Percentiles rank a stretch among this genome's conserved stretches.
phyloP scores from a whole-genome alignment of 2,888 invertebrate genomes.

The Meteorus colon region DNA sequence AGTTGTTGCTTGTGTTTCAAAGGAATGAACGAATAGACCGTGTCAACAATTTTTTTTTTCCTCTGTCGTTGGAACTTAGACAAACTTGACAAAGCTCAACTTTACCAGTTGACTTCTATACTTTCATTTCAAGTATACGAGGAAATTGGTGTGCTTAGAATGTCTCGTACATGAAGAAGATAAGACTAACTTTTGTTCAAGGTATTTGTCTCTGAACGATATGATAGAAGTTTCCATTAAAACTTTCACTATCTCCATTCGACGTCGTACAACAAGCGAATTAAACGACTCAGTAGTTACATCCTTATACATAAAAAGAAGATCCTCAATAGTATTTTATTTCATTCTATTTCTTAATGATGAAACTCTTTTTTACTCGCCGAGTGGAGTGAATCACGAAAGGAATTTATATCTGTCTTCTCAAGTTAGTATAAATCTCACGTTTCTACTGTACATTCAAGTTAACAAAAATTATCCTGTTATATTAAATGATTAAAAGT shows the following conservation, averaged over 20 bases:
- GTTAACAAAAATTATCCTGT: not conserved
- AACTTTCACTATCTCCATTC: slow-evolving; percentile 14
- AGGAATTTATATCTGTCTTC: no score
- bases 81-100: not conserved
- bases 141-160: slow-evolving; percentile 22
- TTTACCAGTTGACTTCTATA: slow-evolving; percentile 6
- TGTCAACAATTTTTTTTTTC: not conserved
- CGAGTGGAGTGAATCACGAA: no score
- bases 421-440: not conserved
- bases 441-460: not conserved
- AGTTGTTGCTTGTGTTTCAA: slow-evolving; percentile 10
- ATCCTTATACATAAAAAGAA: no score
- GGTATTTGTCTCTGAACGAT: slow-evolving; percentile 16
- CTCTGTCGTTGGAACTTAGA: slow-evolving; percentile 7
- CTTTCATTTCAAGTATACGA: not conserved
- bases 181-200: slow-evolving; percentile 12
- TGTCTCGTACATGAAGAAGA: not conserved
- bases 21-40: not conserved
- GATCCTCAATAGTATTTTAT: no score
- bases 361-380: no score
- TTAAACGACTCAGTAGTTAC: not conserved
- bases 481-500: not conserved
- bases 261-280: not conserved
- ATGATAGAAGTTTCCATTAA: slow-evolving; percentile 4
- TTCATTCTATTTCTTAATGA: no score